These are phyloP conservation scores for Sceloporus undulatus DNA, from an alignment of 2,113 vertebrate genomes.

Conservation along the genomic window DNA sequence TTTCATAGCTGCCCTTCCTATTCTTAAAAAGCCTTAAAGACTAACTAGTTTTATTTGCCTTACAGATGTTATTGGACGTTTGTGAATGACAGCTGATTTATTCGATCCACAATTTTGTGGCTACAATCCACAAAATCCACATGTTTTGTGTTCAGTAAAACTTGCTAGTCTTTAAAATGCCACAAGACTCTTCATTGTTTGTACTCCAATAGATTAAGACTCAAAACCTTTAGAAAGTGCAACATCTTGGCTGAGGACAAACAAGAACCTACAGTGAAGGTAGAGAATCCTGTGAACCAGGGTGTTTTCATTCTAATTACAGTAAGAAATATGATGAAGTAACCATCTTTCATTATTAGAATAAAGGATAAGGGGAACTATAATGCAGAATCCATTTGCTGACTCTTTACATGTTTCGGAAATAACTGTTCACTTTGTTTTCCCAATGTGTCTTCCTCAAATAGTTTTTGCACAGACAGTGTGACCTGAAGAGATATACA, in stretches of 20 bases:
- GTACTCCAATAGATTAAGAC: too few species aligned
- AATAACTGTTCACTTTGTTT: background rate
- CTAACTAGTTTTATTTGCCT: too few species aligned
- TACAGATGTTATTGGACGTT: too few species aligned
- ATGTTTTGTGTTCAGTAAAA: too few species aligned
- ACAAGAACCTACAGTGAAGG: background rate
- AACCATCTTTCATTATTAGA: background rate
- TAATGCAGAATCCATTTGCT: background rate
- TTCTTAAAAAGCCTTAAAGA: too few species aligned
- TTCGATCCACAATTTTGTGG: too few species aligned
- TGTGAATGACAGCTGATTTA: too few species aligned
- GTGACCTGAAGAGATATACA: background rate
- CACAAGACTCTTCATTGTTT: too few species aligned
- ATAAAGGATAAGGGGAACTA: background rate
- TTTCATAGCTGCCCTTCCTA: too few species aligned
- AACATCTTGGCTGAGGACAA: background rate
- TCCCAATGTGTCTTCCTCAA: background rate
- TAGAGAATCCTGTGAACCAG: constrained; percentile 6
- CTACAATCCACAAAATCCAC: too few species aligned
- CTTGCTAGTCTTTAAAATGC: too few species aligned
- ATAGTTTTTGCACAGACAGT: background rate
- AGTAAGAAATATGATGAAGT: background rate
- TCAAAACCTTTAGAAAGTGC: too few species aligned
- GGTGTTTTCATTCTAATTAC: background rate
- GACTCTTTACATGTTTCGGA: background rate